Evolutionary conservation across 2,797 vertebrate species (phyloP), one percentile per base, ranked within the genome.

Genomic region (Pseudocheirus occidentalis): DNA sequence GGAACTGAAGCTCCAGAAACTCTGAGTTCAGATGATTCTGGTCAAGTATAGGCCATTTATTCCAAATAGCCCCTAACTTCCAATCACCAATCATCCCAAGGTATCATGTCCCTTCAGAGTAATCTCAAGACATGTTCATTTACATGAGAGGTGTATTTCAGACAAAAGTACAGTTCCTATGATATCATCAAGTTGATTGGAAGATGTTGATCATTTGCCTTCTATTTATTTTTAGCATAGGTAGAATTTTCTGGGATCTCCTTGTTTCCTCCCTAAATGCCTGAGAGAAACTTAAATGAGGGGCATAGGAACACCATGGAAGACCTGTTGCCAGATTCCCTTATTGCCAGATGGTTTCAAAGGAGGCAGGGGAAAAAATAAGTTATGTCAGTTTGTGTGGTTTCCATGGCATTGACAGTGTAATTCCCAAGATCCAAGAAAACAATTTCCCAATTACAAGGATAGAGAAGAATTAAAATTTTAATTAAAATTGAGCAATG

Each of bases 161-260:
- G 73, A 87, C 5, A 50, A 87, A 87, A 28, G 24, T 87, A 50
- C 24, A 87, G 40, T 50, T 3, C 10, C 40, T 87, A 27, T 87
- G 24, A 87, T 46, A 50, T 11, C 18, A 81, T 81, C 73, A 87
- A 87, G 3, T 87, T 27, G 24, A 87, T 27, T 11, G 5, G 24
- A 87, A 1, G 0, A 87, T 50, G 40, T 87, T 87, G 21, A 46
- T 87, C 24, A 87, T 87, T 46, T 46, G 21, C 29, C 14, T 66
- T 66, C 62, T 1, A 50, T 87, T 90, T 97, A 96, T 95, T 96
- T 98, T 96, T 95, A 96, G 95, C 50, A 55, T 1, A 3, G 59
- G 89, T 93, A 95, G 92, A 87, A 90, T 92, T 94, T 92, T 93
- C 92, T 92, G 90, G 62, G 31, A 46, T 57, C 93, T 91, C 53